A percentile compares a stretch with the other conserved stretches of the same genome.
phyloP scores from a whole-genome alignment of 2,888 invertebrate species.

The Lathronympha strigana region DNA sequence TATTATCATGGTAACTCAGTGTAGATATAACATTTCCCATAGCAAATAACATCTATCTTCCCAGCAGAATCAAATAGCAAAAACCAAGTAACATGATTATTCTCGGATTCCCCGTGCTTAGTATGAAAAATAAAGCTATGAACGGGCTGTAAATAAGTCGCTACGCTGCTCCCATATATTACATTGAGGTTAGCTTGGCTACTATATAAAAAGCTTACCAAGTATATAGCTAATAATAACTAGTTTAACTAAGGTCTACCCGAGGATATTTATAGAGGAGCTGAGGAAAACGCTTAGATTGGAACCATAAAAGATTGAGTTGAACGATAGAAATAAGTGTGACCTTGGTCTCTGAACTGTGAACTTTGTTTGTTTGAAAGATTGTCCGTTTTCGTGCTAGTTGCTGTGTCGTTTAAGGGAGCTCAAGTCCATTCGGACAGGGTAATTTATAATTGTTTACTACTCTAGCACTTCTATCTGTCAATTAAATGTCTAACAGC shows the following conservation, averaged over 20 bases:
- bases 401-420: neutral
- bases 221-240: neutral
- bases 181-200: slow-evolving; percentile 45
- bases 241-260: no score
- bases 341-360: slow-evolving; percentile 34
- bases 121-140: slow-evolving; percentile 52
- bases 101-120: slow-evolving; percentile 46
- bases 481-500: no score
- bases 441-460: no score
- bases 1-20: neutral
- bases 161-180: slow-evolving; percentile 50
- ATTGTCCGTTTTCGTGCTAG: slow-evolving; percentile 22
- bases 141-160: slow-evolving; percentile 50
- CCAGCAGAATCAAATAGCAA: slow-evolving; percentile 16
- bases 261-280: neutral
- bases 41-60: neutral
- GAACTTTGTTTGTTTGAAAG: slow-evolving; percentile 48
- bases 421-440: no score
- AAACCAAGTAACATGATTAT: slow-evolving; percentile 46
- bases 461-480: no score
- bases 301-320: neutral
- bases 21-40: neutral
- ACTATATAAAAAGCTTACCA: neutral
- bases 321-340: neutral
- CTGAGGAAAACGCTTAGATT: neutral